phyloP scores from a whole-genome alignment of 2,113 vertebrate species.

The Promerops cafer region DNA sequence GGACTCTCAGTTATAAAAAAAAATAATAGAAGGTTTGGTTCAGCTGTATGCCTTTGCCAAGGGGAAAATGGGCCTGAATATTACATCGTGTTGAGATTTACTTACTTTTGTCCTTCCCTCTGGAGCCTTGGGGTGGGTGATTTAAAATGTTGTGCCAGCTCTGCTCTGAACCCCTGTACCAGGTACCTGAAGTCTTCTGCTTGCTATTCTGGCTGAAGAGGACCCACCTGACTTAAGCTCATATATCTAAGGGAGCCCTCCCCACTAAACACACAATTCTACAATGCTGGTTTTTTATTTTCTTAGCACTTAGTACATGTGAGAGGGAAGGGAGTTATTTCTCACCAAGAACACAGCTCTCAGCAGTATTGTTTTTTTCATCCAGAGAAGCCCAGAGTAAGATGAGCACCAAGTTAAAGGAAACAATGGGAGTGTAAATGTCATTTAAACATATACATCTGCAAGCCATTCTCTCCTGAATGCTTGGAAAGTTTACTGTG shows the following conservation, averaged over 20 bases:
- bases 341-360: constrained; percentile 11
- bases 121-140: not conserved
- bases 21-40: not conserved
- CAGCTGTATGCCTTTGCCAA: not conserved
- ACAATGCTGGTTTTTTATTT: not conserved
- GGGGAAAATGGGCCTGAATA: not conserved
- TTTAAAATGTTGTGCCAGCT: not conserved
- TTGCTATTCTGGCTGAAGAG: not conserved
- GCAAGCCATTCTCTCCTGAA: constrained; percentile 69
- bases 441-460: constrained; percentile 69
- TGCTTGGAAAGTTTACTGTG: constrained; percentile 64
- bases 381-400: constrained; percentile 42
- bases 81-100: not conserved
- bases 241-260: not conserved
- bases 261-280: not conserved
- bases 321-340: constrained; percentile 41
- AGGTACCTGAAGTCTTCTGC: not conserved
- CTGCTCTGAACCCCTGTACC: not conserved
- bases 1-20: not conserved
- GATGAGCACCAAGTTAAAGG: constrained; percentile 64
- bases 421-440: constrained; percentile 68
- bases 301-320: not conserved
- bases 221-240: not conserved
- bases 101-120: not conserved
- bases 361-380: constrained; percentile 15